Conservation (phyloP, 1,140 invertebrate species). For the Rhizoglyphus robini region DNA sequence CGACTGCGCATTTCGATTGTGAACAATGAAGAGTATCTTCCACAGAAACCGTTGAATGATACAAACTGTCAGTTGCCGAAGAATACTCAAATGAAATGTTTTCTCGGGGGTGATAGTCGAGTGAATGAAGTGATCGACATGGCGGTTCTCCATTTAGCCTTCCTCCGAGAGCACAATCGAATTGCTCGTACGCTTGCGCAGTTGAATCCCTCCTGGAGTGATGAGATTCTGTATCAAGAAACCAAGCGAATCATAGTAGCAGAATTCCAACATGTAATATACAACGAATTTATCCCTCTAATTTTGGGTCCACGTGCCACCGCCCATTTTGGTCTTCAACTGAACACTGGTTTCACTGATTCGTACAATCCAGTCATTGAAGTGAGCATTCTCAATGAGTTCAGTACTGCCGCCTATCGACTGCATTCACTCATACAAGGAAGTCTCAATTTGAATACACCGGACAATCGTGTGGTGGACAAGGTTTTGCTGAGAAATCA, state of each 20-base stretch:
- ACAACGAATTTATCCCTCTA: slow-evolving; percentile 37
- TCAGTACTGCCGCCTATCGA: slow-evolving; percentile 40
- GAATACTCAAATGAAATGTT: slow-evolving; percentile 27
- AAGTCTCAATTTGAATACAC: slow-evolving; percentile 12
- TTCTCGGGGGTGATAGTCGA: slow-evolving; percentile 21
- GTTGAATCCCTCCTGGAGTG: slow-evolving; percentile 41
- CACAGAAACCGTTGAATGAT: slow-evolving; percentile 50
- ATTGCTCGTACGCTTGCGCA: slow-evolving; percentile 37
- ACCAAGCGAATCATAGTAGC: slow-evolving; percentile 42
- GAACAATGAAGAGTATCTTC: slow-evolving; percentile 15
- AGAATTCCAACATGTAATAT: slow-evolving; percentile 48
- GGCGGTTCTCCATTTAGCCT: slow-evolving; percentile 42
- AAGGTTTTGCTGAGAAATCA: slow-evolving; percentile 57
- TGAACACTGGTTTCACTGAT: background rate
- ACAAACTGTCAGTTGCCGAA: slow-evolving; percentile 64
- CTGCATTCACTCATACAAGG: slow-evolving; percentile 56
- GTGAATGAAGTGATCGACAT: slow-evolving; percentile 30
- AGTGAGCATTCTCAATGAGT: slow-evolving; percentile 3
- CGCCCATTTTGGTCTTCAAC: background rate
- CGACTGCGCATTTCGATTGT: background rate
- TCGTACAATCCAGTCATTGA: slow-evolving; percentile 1
- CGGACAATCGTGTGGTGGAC: background rate
- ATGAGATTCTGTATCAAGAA: slow-evolving; percentile 39
- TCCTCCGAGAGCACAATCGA: slow-evolving; percentile 42
- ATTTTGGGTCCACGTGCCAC: slow-evolving; percentile 28